Evolutionary conservation across 2,797 vertebrate genomes (phyloP).

Genomic region (Dallia pectoralis): DNA sequence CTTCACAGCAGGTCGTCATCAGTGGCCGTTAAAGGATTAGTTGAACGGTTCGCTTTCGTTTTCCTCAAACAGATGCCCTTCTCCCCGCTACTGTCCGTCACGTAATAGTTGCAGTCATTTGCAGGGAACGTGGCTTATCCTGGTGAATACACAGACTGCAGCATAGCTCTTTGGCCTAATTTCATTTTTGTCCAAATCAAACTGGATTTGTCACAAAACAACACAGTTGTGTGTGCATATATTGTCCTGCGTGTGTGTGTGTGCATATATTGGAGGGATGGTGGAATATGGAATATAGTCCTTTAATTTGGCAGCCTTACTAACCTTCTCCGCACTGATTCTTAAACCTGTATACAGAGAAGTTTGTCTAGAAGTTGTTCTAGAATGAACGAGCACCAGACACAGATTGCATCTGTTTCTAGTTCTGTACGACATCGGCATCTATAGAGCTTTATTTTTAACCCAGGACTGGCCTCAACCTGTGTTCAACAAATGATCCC

Average conservation of each 20-base stretch:
- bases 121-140: neutral
- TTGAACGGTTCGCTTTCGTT: neutral
- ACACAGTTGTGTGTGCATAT: no score
- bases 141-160: neutral
- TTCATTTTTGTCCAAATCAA: neutral
- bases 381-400: neutral
- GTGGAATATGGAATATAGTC: no score
- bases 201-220: neutral
- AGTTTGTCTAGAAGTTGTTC: neutral
- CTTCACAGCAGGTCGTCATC: conserved; percentile 35
- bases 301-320: no score
- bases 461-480: neutral
- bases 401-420: neutral
- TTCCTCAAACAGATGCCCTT: neutral
- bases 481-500: neutral
- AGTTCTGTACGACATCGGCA: neutral
- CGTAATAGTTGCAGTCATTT: neutral
- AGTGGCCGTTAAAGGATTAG: neutral
- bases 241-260: no score
- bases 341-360: neutral
- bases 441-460: neutral
- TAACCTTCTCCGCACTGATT: no score
- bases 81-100: neutral
- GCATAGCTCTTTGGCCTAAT: neutral
- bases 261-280: no score